Percentiles rank a stretch among this genome's conserved stretches.
phyloP scores from a whole-genome alignment of 2,888 invertebrate species.

The Hypsopygia costalis region DNA sequence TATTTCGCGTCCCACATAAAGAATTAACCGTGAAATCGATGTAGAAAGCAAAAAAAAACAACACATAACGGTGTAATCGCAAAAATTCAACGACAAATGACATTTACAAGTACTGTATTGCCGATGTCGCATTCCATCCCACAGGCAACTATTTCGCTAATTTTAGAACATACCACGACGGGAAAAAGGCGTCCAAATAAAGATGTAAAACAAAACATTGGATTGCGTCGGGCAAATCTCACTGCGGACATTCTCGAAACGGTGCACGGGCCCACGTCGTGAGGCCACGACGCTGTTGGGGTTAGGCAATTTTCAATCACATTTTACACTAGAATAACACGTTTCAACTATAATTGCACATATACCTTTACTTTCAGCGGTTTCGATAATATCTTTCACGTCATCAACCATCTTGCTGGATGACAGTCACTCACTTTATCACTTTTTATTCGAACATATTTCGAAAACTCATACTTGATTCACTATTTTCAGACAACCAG shows the following conservation, averaged over 20 bases:
- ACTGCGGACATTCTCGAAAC: conserved; percentile 73
- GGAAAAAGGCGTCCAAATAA: conserved; percentile 71
- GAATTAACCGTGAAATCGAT: conserved; percentile 14
- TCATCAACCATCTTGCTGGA: conserved; percentile 80
- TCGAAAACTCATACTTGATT: conserved; percentile 79
- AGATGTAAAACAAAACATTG: conserved; percentile 75
- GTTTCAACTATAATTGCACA: conserved; percentile 66
- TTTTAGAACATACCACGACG: conserved; percentile 75
- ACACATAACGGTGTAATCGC: conserved; percentile 17
- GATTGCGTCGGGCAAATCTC: conserved; percentile 54
- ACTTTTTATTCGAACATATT: conserved; percentile 80
- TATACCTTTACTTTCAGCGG: conserved; percentile 78
- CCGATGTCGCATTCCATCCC: conserved; percentile 53
- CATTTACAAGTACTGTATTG: conserved; percentile 37
- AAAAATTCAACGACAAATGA: conserved; percentile 31
- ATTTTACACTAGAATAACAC: conserved; percentile 70
- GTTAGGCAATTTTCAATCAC: conserved; percentile 74
- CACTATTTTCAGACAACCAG: conserved; percentile 78
- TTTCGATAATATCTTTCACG: conserved; percentile 76
- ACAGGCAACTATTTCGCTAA: conserved; percentile 68
- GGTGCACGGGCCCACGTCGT: conserved; percentile 69
- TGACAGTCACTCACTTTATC: conserved; percentile 77
- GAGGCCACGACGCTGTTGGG: conserved; percentile 78
- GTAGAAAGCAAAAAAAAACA: conserved; percentile 17
- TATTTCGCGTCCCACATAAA: conserved; percentile 11